A percentile compares a stretch with the other conserved stretches of the same genome.
Evolutionary conservation across 2,888 invertebrate genomes (phyloP).

Genomic region (Phalera bucephala): DNA sequence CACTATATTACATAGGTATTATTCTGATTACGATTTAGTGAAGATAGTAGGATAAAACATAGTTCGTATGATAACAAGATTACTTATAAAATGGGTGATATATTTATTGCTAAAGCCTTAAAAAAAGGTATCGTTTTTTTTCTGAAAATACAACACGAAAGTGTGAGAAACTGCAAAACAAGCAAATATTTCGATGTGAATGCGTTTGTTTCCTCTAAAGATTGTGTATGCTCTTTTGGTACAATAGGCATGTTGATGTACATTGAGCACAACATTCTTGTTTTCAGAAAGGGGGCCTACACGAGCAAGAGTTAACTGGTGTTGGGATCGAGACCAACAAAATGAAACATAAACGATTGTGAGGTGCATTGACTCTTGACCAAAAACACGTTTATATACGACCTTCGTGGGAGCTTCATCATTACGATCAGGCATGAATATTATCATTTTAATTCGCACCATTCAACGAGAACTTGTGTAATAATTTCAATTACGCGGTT

Average conservation of each 20-base stretch:
- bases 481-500: slow-evolving; percentile 23
- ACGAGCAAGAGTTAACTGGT: slow-evolving; percentile 41
- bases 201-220: slow-evolving; percentile 60
- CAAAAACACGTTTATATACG: not conserved
- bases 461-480: slow-evolving; percentile 13
- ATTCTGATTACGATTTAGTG: slow-evolving; percentile 20
- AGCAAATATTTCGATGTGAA: slow-evolving; percentile 63
- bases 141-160: slow-evolving; percentile 30
- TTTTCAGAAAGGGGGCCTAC: slow-evolving; percentile 61
- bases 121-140: slow-evolving; percentile 5
- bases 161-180: slow-evolving; percentile 51
- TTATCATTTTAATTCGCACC: slow-evolving; percentile 11
- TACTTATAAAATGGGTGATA: not conserved
- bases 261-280: slow-evolving; percentile 59
- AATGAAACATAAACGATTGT: slow-evolving; percentile 5
- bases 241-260: slow-evolving; percentile 71
- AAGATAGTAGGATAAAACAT: slow-evolving; percentile 16
- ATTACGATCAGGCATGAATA: slow-evolving; percentile 2
- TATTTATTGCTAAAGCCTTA: too few species aligned
- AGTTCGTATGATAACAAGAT: not conserved
- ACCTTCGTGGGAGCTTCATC: slow-evolving; percentile 1
- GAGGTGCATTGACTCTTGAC: not conserved
- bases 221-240: slow-evolving; percentile 50
- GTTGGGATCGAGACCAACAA: slow-evolving; percentile 5
- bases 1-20: slow-evolving; percentile 23